A percentile compares a stretch with the other conserved stretches of the same genome.
phyloP scores from a whole-genome alignment of 2,888 invertebrate species.

The Tetanocera ferruginea region DNA sequence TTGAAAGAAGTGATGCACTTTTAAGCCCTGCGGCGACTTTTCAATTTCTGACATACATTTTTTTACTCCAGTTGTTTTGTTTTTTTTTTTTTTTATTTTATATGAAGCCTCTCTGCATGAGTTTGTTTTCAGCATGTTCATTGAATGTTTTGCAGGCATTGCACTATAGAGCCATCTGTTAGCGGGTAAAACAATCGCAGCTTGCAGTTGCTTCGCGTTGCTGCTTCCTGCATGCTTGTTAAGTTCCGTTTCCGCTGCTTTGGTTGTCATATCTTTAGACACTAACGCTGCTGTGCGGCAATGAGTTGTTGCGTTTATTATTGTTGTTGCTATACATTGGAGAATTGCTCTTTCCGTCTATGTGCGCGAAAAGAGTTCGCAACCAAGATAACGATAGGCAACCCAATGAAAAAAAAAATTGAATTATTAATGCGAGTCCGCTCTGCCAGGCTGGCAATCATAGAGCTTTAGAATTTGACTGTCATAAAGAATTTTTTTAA shows the following conservation, averaged over 20 bases:
- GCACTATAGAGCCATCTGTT: neutral
- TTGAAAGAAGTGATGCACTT: no score
- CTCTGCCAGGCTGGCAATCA: no score
- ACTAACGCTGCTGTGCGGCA: neutral
- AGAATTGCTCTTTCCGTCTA: neutral
- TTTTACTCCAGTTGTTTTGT: neutral
- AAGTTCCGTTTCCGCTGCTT: neutral
- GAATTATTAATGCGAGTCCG: no score
- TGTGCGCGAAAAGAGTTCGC: no score
- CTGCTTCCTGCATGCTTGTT: neutral
- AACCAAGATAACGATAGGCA: no score
- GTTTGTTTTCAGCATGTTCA: neutral
- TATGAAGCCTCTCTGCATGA: neutral
- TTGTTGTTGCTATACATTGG: neutral
- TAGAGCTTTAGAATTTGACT: no score
- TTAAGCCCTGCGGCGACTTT: no score
- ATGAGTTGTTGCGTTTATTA: neutral
- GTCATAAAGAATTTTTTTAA: no score
- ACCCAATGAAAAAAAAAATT: no score
- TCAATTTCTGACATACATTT: no score
- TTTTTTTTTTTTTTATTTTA: neutral
- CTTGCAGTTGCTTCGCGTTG: neutral
- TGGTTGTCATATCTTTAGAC: neutral
- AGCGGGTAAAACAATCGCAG: neutral
- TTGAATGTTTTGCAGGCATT: neutral